Base-by-base conservation (phyloP, 2,888 invertebrate species). In the Carcina quercana region DNA sequence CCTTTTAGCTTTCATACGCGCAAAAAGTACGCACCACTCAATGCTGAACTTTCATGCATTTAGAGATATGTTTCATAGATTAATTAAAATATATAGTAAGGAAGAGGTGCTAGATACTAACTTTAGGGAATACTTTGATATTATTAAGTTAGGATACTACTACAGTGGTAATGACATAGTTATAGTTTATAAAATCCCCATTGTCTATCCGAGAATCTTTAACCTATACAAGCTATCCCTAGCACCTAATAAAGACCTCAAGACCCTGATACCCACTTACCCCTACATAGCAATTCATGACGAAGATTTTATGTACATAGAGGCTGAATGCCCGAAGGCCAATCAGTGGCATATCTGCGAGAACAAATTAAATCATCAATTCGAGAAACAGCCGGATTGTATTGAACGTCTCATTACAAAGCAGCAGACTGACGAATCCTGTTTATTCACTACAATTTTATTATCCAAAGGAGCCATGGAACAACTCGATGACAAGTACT, bases 401-500 rank as follows among this genome's bases (percentile, higher is more conserved):
- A 36, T 45, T 2, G 37, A 44, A 3, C 34, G 37, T 2, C 35
- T 45, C 2, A 47, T 50, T 20, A 30, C 28, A 5, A 28, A 34
- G 0, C 47, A 50, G 22, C 20, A 32, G n/a, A 31, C 13, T 38
- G 5, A 10, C 25, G n/a, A 28, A 28, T n/a, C n/a, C 6, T 45
- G 39, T 35, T 39, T 34, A 24, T 36, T 34, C 38, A 47, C 40
- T 40, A 43, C 39, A 40, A 40, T 46, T 5, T 12, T 14, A 1
- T 10, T 45, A 5, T 21, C 17, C 8, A 36, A 17, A 10, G 33
- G 28, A 31, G 45, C 41, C 1, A 13, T 43, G 5, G 46, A 47
- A 30, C 15, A 39, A 38, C 37, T 50, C 0, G 47, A 50, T 13
- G 47, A 47, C 6, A 38, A 38, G 28, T 42, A 37, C 32, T 49